Percentiles rank a stretch among this genome's conserved stretches.
These are phyloP conservation scores for Sinopyrophorus schimmeli DNA, from an alignment of 2,888 invertebrate species.

Conservation along the genomic window DNA sequence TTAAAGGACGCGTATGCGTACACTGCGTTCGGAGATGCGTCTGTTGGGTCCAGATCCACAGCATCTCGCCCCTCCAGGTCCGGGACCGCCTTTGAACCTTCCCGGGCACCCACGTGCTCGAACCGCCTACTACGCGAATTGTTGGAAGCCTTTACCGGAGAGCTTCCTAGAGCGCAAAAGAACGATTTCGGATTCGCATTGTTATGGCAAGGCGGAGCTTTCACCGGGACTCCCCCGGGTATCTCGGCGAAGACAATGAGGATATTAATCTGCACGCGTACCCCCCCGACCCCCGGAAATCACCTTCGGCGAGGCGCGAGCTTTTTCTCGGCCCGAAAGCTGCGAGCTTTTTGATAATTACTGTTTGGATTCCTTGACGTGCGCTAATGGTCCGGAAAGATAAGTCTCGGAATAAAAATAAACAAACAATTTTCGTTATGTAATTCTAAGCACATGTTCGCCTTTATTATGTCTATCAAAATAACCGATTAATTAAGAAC, in stretches of 20 bases:
- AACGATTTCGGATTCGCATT: slow-evolving; percentile 54
- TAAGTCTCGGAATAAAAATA: background rate
- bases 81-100: slow-evolving; percentile 47
- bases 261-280: slow-evolving; percentile 25
- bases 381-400: slow-evolving; percentile 1
- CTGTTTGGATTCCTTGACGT: background rate
- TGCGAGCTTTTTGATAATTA: no score
- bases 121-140: slow-evolving; percentile 53
- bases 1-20: slow-evolving; percentile 51
- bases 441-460: slow-evolving; percentile 1
- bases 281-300: slow-evolving; percentile 18
- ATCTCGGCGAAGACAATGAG: slow-evolving; percentile 45
- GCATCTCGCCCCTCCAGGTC: slow-evolving; percentile 46
- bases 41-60: slow-evolving; percentile 48
- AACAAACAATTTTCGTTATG: slow-evolving; percentile 2
- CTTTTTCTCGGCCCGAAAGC: no score
- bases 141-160: slow-evolving; percentile 45
- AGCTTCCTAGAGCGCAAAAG: slow-evolving; percentile 44
- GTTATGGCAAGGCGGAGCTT: slow-evolving; percentile 46
- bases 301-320: no score
- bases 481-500: no score
- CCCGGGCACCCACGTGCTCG: slow-evolving; percentile 52
- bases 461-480: no score
- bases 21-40: slow-evolving; percentile 55
- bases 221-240: slow-evolving; percentile 46